Base-by-base conservation (phyloP, 2,113 vertebrate genomes). In the Mobula birostris region DNA sequence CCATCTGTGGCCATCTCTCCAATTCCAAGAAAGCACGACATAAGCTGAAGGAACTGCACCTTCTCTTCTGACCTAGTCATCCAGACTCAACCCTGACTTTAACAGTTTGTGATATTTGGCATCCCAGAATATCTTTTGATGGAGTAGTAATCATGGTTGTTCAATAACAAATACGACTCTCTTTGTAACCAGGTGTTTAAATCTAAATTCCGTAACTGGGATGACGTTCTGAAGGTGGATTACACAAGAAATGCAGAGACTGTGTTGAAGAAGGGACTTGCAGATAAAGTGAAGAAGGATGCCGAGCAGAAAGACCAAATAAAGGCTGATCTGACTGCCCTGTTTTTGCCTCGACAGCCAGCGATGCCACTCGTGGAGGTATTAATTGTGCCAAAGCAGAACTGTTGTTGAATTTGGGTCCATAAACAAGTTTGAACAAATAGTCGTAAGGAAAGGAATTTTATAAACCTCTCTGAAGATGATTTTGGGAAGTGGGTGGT, bases 161-260 rank as follows among this genome's bases (percentile, higher is more conserved):
- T 87, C 32, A 11, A n/a, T 92, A 58, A 24, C 56, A 27, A 61
- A 29, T 5, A 5, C 66, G 36, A 76, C 27, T 40, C 8, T 40
- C 27, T 74, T 93, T 74, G 66, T 27, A 74, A 56, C 15, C 58
- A 99, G 99, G 98, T 99, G 94, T 99, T 98, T 95, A 99, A 99
- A 95, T 98, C 99, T 94, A 99, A 98, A 95, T 99, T 99, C 96
- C 99, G 98, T 97, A 99, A 99, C 94, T 99, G 99, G 99, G 99
- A 99, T 0, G 99, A 99, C 0, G 99, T 99, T 78, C 94, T 99
- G 95, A 98, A 96, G 0, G 99, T 99, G 95, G 99, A 99, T 95
- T 99, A 99, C 96, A 99, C 98, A 56, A 97, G 98, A 95, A 99
- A 98, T 0, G 99, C 99, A 0, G 98, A 99, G 95, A 97, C 96